phyloP scores from a whole-genome alignment of 2,888 invertebrate species.

The Eulithis prunata region DNA sequence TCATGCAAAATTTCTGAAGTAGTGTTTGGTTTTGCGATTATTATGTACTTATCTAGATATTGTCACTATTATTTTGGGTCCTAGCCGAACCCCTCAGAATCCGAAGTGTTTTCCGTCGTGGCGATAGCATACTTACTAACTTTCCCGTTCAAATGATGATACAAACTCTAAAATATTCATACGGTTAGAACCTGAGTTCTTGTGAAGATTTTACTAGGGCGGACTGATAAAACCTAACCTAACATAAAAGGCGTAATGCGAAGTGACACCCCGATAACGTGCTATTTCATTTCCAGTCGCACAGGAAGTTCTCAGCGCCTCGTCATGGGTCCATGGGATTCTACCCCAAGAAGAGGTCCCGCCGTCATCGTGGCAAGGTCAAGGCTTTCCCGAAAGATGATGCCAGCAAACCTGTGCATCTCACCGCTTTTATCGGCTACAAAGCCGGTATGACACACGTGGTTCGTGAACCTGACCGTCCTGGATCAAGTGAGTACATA shows the following conservation, averaged over 20 bases:
- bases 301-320: slow-evolving; percentile 99
- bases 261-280: background rate
- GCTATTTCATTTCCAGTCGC: slow-evolving; percentile 89
- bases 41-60: background rate
- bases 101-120: background rate
- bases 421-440: slow-evolving; percentile 98
- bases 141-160: slow-evolving; percentile 83
- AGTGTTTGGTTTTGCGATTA: background rate
- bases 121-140: slow-evolving; percentile 6
- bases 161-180: slow-evolving; percentile 80
- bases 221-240: slow-evolving; percentile 85
- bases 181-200: slow-evolving; percentile 88
- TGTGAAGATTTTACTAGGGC: slow-evolving; percentile 90
- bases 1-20: slow-evolving; percentile 23
- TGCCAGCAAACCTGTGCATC: slow-evolving; percentile 96
- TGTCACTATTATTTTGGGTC: slow-evolving; percentile 15
- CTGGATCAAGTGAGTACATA: slow-evolving; percentile 96
- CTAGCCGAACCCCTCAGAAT: too few relatives aligned
- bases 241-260: background rate
- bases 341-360: slow-evolving; percentile 98
- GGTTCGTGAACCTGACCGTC: slow-evolving; percentile 98
- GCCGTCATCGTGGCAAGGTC: slow-evolving; percentile 98
- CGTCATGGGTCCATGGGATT: slow-evolving; percentile 99
- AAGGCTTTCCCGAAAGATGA: slow-evolving; percentile 99
- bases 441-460: slow-evolving; percentile 99